Conservation (phyloP, 2,888 invertebrate species). For the Zonitis immaculata region DNA sequence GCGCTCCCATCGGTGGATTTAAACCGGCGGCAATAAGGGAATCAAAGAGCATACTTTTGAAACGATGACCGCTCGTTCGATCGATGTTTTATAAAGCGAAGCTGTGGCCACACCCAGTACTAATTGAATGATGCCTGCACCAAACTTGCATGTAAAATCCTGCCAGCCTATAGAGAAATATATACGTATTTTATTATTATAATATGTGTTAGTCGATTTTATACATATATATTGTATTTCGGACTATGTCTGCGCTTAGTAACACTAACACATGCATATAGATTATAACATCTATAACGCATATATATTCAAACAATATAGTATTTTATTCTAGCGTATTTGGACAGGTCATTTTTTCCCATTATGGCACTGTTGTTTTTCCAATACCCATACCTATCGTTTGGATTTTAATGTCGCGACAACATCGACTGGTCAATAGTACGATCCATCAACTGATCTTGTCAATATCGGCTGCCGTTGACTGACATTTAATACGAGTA, state of each 20-base stretch:
- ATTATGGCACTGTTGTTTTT: not conserved
- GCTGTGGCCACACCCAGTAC: constrained; percentile 50
- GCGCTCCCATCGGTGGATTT: constrained; percentile 40
- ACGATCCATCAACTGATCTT: not conserved
- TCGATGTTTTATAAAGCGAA: constrained; percentile 51
- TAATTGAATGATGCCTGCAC: constrained; percentile 50
- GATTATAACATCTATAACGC: not conserved
- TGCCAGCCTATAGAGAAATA: constrained; percentile 1
- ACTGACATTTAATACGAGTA: not conserved
- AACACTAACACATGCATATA: not conserved
- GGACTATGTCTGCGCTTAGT: not conserved
- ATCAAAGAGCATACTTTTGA: constrained; percentile 52
- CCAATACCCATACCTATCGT: too few species aligned
- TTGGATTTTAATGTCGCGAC: not conserved
- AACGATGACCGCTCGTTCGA: constrained; percentile 52
- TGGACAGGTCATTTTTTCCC: not conserved
- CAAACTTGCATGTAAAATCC: constrained; percentile 40
- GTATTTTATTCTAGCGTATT: not conserved
- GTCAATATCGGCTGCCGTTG: not conserved
- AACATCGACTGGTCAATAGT: not conserved
- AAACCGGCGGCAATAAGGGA: constrained; percentile 49
- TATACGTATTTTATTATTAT: not conserved
- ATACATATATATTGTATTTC: not conserved
- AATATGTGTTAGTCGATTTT: not conserved
- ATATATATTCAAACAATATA: too few species aligned